Conservation (phyloP, 1,140 invertebrate species). For the Nomia melanderi region DNA sequence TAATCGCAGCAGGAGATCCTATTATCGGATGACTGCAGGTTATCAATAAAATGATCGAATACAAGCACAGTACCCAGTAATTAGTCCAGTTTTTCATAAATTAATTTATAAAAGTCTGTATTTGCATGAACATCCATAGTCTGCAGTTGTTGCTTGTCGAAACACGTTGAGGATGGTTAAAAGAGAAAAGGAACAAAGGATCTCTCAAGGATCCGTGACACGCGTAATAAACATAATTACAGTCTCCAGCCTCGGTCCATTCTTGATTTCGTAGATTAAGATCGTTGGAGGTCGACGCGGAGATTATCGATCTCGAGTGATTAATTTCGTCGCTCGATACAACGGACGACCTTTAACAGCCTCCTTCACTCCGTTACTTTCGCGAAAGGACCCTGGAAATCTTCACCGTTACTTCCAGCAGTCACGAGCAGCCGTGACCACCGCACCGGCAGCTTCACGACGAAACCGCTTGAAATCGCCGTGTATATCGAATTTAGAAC, state of each 20-base stretch:
- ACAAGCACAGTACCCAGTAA: too few relatives aligned
- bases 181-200: background rate
- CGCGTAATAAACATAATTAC: background rate
- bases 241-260: background rate
- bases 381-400: constrained; percentile 48
- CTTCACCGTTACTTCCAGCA: constrained; percentile 49
- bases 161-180: background rate
- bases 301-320: constrained; percentile 33
- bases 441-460: constrained; percentile 17
- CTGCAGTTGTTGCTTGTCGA: too few relatives aligned
- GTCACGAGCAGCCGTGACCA: constrained; percentile 27
- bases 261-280: constrained; percentile 13
- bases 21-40: too few relatives aligned
- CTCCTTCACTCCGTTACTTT: constrained; percentile 50
- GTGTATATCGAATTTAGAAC: constrained; percentile 21
- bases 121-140: too few relatives aligned
- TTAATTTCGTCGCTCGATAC: constrained; percentile 39
- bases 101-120: too few relatives aligned
- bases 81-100: too few relatives aligned
- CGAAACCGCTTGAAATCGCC: constrained; percentile 36
- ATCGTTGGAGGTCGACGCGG: background rate
- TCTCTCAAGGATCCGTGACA: constrained; percentile 12
- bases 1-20: too few relatives aligned
- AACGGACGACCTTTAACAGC: constrained; percentile 44
- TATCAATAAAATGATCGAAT: too few relatives aligned